Conservation (phyloP, 2,113 vertebrate species). For the Aphelocoma coerulescens region DNA sequence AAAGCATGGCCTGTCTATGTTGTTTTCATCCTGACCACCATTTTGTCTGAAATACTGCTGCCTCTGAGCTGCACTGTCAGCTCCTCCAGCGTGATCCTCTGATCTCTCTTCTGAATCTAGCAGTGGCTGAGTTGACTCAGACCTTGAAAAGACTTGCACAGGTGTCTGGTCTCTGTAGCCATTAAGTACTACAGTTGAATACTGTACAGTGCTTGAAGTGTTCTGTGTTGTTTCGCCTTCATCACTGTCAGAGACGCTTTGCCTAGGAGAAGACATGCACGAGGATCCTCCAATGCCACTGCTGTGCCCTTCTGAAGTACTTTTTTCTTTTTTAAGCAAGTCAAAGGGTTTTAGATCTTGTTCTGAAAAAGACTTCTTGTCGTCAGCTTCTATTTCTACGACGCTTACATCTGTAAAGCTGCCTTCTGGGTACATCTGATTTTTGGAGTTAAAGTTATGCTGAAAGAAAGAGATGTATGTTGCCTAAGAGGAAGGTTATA, state of each 20-base stretch:
- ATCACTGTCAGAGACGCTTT: conserved; percentile 91
- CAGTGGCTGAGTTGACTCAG: conserved; percentile 94
- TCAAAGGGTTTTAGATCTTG: conserved; percentile 85
- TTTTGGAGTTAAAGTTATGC: conserved; percentile 82
- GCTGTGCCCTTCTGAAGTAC: conserved; percentile 91
- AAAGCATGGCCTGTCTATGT: conserved; percentile 60
- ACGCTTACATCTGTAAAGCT: conserved; percentile 86
- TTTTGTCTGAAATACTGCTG: conserved; percentile 78
- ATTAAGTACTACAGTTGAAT: conserved; percentile 89
- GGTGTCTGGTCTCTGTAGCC: conserved; percentile 91
- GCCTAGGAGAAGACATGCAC: conserved; percentile 93
- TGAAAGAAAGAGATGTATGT: conserved; percentile 57
- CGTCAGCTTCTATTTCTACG: conserved; percentile 85
- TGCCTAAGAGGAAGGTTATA: neutral
- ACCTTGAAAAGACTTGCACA: conserved; percentile 84
- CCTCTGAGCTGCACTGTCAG: conserved; percentile 47
- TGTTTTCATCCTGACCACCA: conserved; percentile 56
- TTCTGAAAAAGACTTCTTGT: conserved; percentile 78
- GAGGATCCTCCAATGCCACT: conserved; percentile 97
- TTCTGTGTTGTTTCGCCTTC: conserved; percentile 88
- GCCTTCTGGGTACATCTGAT: conserved; percentile 78
- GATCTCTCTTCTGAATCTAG: conserved; percentile 87
- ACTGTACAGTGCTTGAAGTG: conserved; percentile 91
- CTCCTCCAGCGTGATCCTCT: conserved; percentile 69
- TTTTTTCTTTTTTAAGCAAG: conserved; percentile 89